These are phyloP conservation scores for Macropus fuliginosus DNA, from an alignment of 2,797 vertebrate species.

Conservation along the genomic window DNA sequence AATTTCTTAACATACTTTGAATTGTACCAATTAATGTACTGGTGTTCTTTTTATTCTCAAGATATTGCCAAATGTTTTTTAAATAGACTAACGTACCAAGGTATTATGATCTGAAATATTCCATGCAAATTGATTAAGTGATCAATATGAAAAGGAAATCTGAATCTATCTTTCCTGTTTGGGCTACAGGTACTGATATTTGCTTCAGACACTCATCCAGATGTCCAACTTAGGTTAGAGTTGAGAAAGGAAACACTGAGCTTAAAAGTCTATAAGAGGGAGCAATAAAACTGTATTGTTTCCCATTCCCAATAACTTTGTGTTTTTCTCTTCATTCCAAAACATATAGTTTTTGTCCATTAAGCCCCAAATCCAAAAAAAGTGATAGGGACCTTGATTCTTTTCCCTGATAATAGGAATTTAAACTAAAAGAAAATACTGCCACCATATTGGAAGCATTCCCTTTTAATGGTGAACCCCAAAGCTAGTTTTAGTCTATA, in stretches of 20 bases:
- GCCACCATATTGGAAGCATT: conserved; percentile 45
- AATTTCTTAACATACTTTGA: conserved; percentile 32
- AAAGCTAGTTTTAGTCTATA: conserved; percentile 43
- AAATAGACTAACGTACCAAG: neutral
- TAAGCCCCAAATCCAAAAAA: conserved; percentile 14
- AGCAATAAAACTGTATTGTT: conserved; percentile 37
- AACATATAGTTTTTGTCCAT: conserved; percentile 32
- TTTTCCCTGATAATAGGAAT: conserved; percentile 51
- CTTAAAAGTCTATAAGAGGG: conserved; percentile 2
- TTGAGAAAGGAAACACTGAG: neutral
- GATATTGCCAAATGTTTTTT: conserved; percentile 45
- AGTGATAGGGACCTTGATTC: conserved; percentile 57
- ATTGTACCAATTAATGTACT: neutral
- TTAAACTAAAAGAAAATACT: conserved; percentile 61
- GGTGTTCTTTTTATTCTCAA: conserved; percentile 22
- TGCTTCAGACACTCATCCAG: neutral
- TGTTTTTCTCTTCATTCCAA: conserved; percentile 50
- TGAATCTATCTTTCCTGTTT: conserved; percentile 8
- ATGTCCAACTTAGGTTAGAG: conserved; percentile 25
- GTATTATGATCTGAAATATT: neutral
- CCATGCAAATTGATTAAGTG: neutral
- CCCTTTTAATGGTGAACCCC: conserved; percentile 57
- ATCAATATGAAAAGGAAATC: conserved; percentile 37
- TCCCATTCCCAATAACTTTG: conserved; percentile 42
- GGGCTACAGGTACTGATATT: neutral